Percentiles rank a stretch among this genome's conserved stretches.
Conservation (phyloP, 2,797 vertebrate species). For the Sebastes hopkinsi region DNA sequence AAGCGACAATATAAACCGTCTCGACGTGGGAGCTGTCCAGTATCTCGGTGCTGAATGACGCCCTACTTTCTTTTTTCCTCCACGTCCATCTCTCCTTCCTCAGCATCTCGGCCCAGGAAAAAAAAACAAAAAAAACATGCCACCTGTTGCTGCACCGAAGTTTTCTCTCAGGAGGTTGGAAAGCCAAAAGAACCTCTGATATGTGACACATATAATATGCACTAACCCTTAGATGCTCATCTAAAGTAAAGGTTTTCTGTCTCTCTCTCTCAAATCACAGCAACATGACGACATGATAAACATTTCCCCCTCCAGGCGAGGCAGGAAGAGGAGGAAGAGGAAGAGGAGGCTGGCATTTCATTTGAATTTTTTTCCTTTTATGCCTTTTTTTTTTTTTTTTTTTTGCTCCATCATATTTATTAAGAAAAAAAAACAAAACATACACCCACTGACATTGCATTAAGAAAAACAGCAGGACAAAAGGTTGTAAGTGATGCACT, state of each 20-base stretch:
- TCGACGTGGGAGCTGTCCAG: slow-evolving; percentile 79
- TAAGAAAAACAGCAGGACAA: not conserved
- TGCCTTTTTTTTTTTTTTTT: not conserved
- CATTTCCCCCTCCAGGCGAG: slow-evolving; percentile 58
- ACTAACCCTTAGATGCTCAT: not conserved
- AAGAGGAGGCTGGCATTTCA: slow-evolving; percentile 37
- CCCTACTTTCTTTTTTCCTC: slow-evolving; percentile 64
- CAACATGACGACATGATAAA: slow-evolving; percentile 74
- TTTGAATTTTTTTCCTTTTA: not conserved
- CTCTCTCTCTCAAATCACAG: slow-evolving; percentile 44
- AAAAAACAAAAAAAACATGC: slow-evolving; percentile 49
- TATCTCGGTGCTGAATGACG: slow-evolving; percentile 81
- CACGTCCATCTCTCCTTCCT: slow-evolving; percentile 62
- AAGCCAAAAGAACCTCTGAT: slow-evolving; percentile 24
- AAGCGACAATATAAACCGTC: not conserved
- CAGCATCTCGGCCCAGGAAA: slow-evolving; percentile 67
- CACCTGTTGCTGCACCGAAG: slow-evolving; percentile 83
- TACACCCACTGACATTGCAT: not conserved
- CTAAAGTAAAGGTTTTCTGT: slow-evolving; percentile 4
- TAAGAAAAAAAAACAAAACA: no score
- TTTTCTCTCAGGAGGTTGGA: slow-evolving; percentile 68
- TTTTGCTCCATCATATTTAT: slow-evolving; percentile 14
- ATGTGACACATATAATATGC: not conserved
- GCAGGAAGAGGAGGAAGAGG: slow-evolving; percentile 59
- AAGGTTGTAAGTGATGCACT: slow-evolving; percentile 45